Evolutionary conservation across 1,140 invertebrate genomes (phyloP), one percentile per base, ranked within the genome.

Genomic region (Paraescarpia echinospica): DNA sequence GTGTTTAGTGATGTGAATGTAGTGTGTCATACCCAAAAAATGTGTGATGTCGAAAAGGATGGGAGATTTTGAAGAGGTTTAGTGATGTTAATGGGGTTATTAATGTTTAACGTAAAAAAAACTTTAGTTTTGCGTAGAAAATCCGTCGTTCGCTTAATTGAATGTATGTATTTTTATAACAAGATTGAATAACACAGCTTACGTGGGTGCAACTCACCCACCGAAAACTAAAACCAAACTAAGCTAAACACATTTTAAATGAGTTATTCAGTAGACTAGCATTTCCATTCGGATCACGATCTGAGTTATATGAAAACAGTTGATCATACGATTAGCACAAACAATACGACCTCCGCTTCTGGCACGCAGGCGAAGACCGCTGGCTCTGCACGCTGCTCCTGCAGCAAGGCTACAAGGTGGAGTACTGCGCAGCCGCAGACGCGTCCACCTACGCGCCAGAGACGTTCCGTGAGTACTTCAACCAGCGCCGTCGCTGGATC

Each of bases 341-440:
- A 34, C 34, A 92, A 59, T 41, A 31, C 41, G 41, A 41, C 41
- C 22, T 27, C 22, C 59, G 14, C 33, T 89, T n/a, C 77, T 27
- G 77, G 34, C 33, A 48, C 33, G n/a, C 94, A 96, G 97, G 97
- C 89, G 97, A 97, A 94, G 97, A 97, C 95, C 96, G 97, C 59
- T 97, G 97, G 97, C 94, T 97, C 6, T 97, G 97, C 93, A 97
- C 97, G 12, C 94, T 97, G 4, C 95, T 97, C 5, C 95, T 97
- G 1, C 97, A 97, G 94, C 95, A 97, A 94, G 97, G 97, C 34
- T 97, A 97, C 94, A 95, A 97, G 90, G 97, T 97, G 6, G 97
- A 97, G 93, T 97, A 97, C 95, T 97, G 96, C 93, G 97, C 97
- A 5, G 97, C 97, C 9, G 97, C 97, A 4, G 97, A 97, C 95